Base-by-base conservation (phyloP, 2,888 invertebrate genomes). In the Acanthococcus lagerstroemiae region DNA sequence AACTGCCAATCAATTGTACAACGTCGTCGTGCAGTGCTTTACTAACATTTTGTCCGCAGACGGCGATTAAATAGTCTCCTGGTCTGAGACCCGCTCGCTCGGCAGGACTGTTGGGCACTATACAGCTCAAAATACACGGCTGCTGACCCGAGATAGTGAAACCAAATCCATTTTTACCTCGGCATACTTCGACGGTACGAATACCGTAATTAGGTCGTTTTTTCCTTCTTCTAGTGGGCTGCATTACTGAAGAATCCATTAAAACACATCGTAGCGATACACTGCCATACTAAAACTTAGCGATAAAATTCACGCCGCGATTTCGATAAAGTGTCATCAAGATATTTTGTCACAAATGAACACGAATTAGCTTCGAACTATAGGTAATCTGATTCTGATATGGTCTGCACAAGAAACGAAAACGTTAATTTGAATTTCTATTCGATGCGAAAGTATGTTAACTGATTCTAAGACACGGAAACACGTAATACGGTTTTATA, bases 81-180 rank as follows among this genome's bases (percentile, higher is more conserved):
- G 94, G 90, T 25, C 92, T 83, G 21, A 96, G 78, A 0, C 95
- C 95, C 26, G 92, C 92, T 68, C 84, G 82, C 73, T 94, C 94
- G 0, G 95, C 95, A 2, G 95, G 94, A 68, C 90, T 90, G 71
- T 88, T 88, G 55, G 84, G 80, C 1, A 94, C 94, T 72, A 96
- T 95, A 73, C 92, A 94, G 60, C 94, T 93, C 67, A 96, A 82
- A 69, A 95, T 90, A 75, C 95, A 96, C 0, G 96, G 95, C 74
- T 93, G 88, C 76, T 96, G 95, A 3, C 95, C 95, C 1, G 95
- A 94, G 74, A 96, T 95, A 22, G 95, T 96, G 75, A 96, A 96
- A n/a, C 96, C 95, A 75, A 93, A 96, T 7, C 95, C 95, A 73
- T 88, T 89, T 68, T 84, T 82, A 3, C 95, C 93, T 69, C 95